Percentiles rank a stretch among this genome's conserved stretches.
phyloP scores from a whole-genome alignment of 2,888 invertebrate genomes.

The Pachydiplax longipennis region DNA sequence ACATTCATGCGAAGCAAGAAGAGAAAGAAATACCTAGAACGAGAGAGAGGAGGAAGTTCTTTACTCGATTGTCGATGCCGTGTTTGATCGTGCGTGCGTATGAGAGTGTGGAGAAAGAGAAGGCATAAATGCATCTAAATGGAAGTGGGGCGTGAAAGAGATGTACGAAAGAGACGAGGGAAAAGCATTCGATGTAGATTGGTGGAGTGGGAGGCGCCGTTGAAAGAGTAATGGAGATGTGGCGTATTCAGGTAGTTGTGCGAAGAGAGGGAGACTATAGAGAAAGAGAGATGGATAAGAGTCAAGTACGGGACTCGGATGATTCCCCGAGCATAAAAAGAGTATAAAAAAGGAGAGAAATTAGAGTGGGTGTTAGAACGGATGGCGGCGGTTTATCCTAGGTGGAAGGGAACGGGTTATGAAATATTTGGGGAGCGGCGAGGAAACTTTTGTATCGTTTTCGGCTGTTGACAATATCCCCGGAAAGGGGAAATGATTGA shows the following conservation, averaged over 20 bases:
- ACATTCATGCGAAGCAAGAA: neutral
- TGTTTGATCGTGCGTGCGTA: neutral
- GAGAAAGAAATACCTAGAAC: neutral
- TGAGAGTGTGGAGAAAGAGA: neutral
- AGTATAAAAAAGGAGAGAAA: neutral
- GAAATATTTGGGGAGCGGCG: neutral
- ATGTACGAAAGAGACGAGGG: neutral
- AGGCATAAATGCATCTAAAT: neutral
- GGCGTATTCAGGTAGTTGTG: conserved; percentile 24
- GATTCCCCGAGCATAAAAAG: neutral
- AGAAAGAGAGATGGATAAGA: neutral
- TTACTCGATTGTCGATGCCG: neutral
- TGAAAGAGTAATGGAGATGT: conserved; percentile 37
- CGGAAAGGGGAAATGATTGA: neutral
- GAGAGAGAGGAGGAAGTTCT: neutral
- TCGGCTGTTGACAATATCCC: neutral
- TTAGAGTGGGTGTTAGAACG: neutral
- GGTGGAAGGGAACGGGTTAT: neutral
- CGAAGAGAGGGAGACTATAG: neutral
- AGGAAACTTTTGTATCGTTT: neutral
- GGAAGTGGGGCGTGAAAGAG: neutral
- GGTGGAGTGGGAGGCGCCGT: neutral
- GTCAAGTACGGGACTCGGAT: conserved; percentile 4
- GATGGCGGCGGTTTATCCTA: neutral
- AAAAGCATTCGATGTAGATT: neutral